A percentile compares a stretch with the other conserved stretches of the same genome.
phyloP scores from a whole-genome alignment of 2,797 vertebrate genomes.

The Chelmon rostratus region DNA sequence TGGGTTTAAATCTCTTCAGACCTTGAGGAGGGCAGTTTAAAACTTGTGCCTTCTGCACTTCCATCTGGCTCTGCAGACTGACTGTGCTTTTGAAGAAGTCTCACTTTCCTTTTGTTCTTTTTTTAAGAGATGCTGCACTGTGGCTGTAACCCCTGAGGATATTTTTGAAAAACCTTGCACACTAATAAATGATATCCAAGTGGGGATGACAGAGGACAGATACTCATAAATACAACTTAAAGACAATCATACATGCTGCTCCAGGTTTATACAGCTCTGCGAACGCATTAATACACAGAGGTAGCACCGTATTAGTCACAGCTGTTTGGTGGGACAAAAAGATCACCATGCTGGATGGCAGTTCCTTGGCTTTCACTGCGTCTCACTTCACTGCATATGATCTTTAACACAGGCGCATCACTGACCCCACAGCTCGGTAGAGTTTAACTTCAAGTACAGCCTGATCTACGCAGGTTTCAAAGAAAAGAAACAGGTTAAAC shows the following conservation, averaged over 20 bases:
- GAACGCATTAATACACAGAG: conserved; percentile 2
- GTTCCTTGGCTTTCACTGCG: neutral
- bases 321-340: neutral
- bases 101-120: neutral
- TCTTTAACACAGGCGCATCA: neutral
- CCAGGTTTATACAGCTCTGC: conserved; percentile 24
- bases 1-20: conserved; percentile 48
- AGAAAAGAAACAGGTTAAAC: neutral
- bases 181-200: conserved; percentile 20
- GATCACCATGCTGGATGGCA: neutral
- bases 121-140: conserved; percentile 25
- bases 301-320: conserved; percentile 15
- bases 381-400: neutral
- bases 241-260: conserved; percentile 32
- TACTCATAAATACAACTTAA: conserved; percentile 32
- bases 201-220: conserved; percentile 1
- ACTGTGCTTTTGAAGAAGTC: conserved; percentile 28
- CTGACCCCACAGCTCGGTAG: neutral
- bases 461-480: neutral
- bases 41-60: conserved; percentile 46
- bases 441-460: neutral
- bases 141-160: conserved; percentile 19
- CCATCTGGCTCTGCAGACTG: conserved; percentile 52
- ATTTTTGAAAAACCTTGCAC: conserved; percentile 10
- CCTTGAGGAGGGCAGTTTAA: conserved; percentile 39